These are phyloP conservation scores for Leptinotarsa peninsularis DNA, from an alignment of 2,888 invertebrate genomes.

Conservation along the genomic window DNA sequence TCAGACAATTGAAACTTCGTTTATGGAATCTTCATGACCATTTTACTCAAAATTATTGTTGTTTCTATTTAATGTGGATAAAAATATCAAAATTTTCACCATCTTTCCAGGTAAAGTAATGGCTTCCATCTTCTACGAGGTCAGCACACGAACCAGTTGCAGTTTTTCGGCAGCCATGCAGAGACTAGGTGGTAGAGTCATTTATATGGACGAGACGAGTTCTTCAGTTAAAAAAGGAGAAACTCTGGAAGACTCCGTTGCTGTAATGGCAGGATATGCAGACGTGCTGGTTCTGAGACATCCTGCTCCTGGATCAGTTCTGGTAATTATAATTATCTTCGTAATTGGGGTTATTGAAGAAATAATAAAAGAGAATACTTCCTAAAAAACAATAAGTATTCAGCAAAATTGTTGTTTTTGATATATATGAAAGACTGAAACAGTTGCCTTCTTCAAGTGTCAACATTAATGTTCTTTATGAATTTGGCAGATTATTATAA, in stretches of 20 bases:
- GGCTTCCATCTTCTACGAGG: conserved; percentile 98
- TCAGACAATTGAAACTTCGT: too few relatives aligned
- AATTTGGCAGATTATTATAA: too few relatives aligned
- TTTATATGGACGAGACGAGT: conserved; percentile 88
- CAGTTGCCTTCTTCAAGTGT: too few relatives aligned
- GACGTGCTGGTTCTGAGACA: conserved; percentile 96
- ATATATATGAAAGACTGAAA: too few relatives aligned
- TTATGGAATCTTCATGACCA: too few relatives aligned
- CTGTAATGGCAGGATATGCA: conserved; percentile 90
- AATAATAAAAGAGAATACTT: too few relatives aligned
- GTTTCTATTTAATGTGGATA: neutral
- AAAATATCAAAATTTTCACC: neutral
- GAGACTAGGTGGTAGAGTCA: conserved; percentile 92
- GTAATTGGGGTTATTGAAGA: too few relatives aligned
- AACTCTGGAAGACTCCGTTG: conserved; percentile 88
- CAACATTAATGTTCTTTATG: too few relatives aligned
- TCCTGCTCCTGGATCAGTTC: conserved; percentile 91
- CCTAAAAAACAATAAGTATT: too few relatives aligned
- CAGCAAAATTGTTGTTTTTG: too few relatives aligned
- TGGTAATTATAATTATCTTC: conserved; percentile 70
- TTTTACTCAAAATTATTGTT: too few relatives aligned
- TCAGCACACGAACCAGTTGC: conserved; percentile 94
- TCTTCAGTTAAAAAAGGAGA: conserved; percentile 98
- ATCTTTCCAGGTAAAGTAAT: conserved; percentile 81
- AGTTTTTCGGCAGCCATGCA: conserved; percentile 98